These are phyloP conservation scores for Epizoanthus rinbou DNA, from an alignment of 92 coral and sea anemone species.

Conservation along the genomic window DNA sequence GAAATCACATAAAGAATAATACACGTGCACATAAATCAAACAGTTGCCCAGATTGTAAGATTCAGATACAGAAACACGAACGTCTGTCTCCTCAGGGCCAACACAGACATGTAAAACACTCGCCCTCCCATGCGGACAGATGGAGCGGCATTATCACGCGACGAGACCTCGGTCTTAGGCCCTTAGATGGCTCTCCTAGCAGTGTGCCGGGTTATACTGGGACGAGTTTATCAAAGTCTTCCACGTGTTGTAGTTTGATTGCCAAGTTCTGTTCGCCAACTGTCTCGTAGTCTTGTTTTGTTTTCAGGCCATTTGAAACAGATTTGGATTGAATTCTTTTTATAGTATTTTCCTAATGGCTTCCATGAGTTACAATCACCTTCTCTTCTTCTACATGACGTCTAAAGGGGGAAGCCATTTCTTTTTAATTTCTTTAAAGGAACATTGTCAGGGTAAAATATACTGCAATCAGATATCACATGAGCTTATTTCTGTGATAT, in stretches of 20 bases:
- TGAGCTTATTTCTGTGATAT: too few relatives aligned
- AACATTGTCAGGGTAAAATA: neutral
- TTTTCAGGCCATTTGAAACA: neutral
- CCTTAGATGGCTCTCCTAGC: constrained; percentile 28
- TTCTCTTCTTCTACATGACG: neutral
- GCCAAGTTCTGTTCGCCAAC: constrained; percentile 67
- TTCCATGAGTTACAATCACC: neutral
- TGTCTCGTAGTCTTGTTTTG: constrained; percentile 37
- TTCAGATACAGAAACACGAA: neutral
- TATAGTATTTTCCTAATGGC: neutral
- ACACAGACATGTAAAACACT: constrained; percentile 16
- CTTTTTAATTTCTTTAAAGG: neutral
- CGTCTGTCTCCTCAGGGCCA: constrained; percentile 14
- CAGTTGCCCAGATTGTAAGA: constrained; percentile 43
- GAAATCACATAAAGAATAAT: constrained; percentile 9
- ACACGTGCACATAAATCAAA: constrained; percentile 14
- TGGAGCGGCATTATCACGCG: constrained; percentile 41
- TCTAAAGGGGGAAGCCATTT: neutral
- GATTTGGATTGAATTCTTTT: neutral
- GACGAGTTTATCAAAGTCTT: constrained; percentile 5
- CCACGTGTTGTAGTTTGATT: constrained; percentile 58
- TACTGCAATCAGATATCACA: too few relatives aligned
- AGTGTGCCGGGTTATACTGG: neutral
- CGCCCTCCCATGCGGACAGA: constrained; percentile 26
- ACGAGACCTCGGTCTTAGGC: constrained; percentile 37